Evolutionary conservation across 2,888 invertebrate species (phyloP).

Genomic region (Drosophila hawaiiensis): DNA sequence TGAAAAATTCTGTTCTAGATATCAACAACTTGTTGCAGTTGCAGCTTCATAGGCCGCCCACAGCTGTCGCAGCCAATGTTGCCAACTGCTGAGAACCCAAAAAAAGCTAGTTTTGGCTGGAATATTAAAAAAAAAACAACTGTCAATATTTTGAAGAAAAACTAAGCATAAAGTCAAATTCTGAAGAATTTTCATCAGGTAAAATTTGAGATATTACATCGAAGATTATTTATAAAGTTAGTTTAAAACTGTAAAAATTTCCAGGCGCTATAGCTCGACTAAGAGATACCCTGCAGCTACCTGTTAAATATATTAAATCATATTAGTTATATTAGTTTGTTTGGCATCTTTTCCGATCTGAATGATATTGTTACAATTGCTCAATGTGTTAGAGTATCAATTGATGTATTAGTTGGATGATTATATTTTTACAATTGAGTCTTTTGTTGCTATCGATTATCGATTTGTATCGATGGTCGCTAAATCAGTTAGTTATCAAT

Average conservation of each 20-base stretch:
- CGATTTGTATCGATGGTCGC: neutral
- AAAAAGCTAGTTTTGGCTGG: neutral
- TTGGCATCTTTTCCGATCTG: neutral
- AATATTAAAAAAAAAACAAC: neutral
- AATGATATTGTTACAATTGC: neutral
- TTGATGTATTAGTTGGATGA: neutral
- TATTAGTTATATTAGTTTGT: neutral
- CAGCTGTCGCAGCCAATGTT: constrained; percentile 5
- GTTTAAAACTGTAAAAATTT: neutral
- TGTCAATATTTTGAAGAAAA: neutral
- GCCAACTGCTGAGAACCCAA: neutral
- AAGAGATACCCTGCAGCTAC: neutral
- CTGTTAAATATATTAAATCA: neutral
- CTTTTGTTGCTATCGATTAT: neutral
- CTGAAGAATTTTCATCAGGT: neutral
- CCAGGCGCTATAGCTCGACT: neutral
- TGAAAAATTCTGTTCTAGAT: constrained; percentile 80
- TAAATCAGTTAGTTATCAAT: neutral
- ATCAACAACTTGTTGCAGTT: constrained; percentile 38
- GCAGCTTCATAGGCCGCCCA: constrained; percentile 26
- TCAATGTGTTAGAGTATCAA: neutral
- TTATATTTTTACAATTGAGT: neutral
- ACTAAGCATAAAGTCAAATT: neutral
- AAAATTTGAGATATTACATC: neutral
- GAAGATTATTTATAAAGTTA: neutral